Conservation (phyloP, 2,888 invertebrate species). For the Epinotia brunnichana region DNA sequence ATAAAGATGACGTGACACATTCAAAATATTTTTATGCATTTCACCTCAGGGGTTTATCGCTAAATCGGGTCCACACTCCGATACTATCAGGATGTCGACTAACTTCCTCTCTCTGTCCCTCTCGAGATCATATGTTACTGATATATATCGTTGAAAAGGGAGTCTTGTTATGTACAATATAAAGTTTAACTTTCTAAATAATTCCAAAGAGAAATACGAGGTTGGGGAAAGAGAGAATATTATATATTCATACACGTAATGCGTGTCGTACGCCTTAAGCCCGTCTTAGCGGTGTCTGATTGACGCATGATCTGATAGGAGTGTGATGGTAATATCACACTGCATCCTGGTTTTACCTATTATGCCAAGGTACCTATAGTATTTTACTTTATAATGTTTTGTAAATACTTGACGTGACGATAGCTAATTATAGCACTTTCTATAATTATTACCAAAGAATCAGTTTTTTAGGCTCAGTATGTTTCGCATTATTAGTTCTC, state of each 20-base stretch:
- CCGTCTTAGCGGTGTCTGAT: slow-evolving; percentile 35
- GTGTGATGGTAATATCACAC: slow-evolving; percentile 26
- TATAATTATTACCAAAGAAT: too few species aligned
- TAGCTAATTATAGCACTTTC: too few species aligned
- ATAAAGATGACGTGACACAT: slow-evolving; percentile 43
- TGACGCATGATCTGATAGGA: slow-evolving; percentile 40
- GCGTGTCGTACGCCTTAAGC: slow-evolving; percentile 40
- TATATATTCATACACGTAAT: slow-evolving; percentile 33
- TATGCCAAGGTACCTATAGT: background rate
- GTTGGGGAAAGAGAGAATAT: background rate
- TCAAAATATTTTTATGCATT: slow-evolving; percentile 46
- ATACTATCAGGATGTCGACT: slow-evolving; percentile 41
- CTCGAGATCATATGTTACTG: background rate
- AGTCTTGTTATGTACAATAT: background rate
- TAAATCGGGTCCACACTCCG: slow-evolving; percentile 42
- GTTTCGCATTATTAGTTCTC: background rate
- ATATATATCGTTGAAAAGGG: background rate
- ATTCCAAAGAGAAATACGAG: background rate
- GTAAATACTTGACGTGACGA: background rate
- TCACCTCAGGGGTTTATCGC: slow-evolving; percentile 41
- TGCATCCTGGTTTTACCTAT: slow-evolving; percentile 6
- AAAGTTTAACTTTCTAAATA: slow-evolving; percentile 9
- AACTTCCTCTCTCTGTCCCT: slow-evolving; percentile 1
- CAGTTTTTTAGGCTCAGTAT: background rate
- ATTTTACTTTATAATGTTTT: background rate